Evolutionary conservation across 2,113 vertebrate genomes (phyloP).

Genomic region (Paedocypris sp.): DNA sequence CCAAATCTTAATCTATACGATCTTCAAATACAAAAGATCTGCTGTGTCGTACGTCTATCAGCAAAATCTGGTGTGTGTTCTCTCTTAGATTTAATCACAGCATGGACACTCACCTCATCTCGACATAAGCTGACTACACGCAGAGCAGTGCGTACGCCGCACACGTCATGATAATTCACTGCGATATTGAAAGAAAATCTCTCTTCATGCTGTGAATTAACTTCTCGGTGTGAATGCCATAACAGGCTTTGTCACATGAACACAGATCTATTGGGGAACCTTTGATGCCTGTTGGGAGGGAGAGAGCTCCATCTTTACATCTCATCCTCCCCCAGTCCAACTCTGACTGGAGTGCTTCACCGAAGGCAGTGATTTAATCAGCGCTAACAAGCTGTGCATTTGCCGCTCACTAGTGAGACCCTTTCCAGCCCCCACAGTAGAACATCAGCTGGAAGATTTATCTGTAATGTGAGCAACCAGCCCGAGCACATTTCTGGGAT

Average conservation of each 20-base stretch:
- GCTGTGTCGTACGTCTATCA: too few relatives aligned
- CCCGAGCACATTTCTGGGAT: background rate
- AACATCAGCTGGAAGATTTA: conserved; percentile 10
- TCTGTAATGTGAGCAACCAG: background rate
- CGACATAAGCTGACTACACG: too few relatives aligned
- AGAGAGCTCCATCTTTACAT: conserved; percentile 19
- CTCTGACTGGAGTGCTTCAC: conserved; percentile 13
- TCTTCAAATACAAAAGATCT: too few relatives aligned
- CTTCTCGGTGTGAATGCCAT: conserved; percentile 17
- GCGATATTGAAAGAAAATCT: background rate
- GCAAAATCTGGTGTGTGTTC: background rate
- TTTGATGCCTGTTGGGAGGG: conserved; percentile 28
- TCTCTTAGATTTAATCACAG: too few relatives aligned
- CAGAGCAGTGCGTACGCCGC: background rate
- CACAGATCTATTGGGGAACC: conserved; percentile 8
- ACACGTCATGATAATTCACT: background rate
- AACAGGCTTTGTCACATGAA: conserved; percentile 30
- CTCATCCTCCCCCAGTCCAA: conserved; percentile 12
- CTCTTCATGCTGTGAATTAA: conserved; percentile 14
- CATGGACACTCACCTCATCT: too few relatives aligned
- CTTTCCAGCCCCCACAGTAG: conserved; percentile 13
- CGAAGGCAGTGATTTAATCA: conserved; percentile 32
- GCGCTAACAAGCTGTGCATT: conserved; percentile 25
- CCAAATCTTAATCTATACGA: too few relatives aligned
- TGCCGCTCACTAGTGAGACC: conserved; percentile 19